Conservation (phyloP, 2,113 vertebrate genomes). For the Cheilinus undulatus region DNA sequence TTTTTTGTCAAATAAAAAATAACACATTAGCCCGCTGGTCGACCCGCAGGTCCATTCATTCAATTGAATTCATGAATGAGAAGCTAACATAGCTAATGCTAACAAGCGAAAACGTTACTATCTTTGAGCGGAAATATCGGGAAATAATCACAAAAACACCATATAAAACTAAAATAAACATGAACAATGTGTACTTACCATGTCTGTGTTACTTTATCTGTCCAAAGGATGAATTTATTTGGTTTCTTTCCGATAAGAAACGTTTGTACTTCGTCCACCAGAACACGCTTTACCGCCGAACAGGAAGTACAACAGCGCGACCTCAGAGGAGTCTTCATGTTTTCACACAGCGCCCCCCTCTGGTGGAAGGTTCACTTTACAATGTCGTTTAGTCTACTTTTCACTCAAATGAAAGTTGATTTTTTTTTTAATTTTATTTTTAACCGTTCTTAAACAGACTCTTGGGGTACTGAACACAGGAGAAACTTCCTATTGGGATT, state of each 20-base stretch:
- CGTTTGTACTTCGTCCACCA: conserved; percentile 42
- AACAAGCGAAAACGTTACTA: conserved; percentile 11
- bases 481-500: too few relatives aligned
- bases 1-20: too few relatives aligned
- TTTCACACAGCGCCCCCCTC: conserved; percentile 18
- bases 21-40: too few relatives aligned
- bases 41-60: conserved; percentile 35
- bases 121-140: background rate
- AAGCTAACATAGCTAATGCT: conserved; percentile 62
- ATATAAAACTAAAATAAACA: fast-evolving
- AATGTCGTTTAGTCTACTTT: background rate
- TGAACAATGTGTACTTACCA: conserved; percentile 65
- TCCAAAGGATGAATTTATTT: too few relatives aligned
- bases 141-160: fast-evolving
- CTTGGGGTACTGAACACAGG: too few relatives aligned
- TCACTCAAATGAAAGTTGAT: background rate
- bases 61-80: conserved; percentile 21
- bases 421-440: too few relatives aligned
- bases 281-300: conserved; percentile 78
- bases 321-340: background rate
- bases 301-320: conserved; percentile 66
- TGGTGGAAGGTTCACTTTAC: background rate
- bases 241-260: conserved; percentile 50
- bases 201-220: background rate
- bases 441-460: too few relatives aligned